Base-by-base conservation (phyloP, 2,888 invertebrate genomes). In the Ypsolopha sequella region DNA sequence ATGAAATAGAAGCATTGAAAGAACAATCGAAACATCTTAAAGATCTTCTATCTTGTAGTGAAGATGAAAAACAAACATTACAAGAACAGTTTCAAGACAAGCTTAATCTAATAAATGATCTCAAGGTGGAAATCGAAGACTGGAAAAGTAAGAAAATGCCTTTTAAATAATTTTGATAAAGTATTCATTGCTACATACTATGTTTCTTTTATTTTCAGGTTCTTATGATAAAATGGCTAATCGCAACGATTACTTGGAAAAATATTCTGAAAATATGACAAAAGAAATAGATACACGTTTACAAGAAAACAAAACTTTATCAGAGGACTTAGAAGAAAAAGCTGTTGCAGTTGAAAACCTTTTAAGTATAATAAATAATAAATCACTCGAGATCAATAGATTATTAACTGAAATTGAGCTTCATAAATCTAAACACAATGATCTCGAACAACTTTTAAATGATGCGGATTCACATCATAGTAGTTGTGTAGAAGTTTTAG, bases 21-120 rank as follows among this genome's bases (percentile, higher is more conserved):
- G 75, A 80, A 55, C 73, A 80, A 58, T 70, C 79, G 51, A 66
- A 65, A 53, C 74, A 75, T 56, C 62, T 82, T 6, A 75, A 71
- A 56, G 71, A 80, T 24, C 66, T 70, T 3, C 54, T 82, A 41
- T 62, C 64, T 54, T 70, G 68, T 53, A 77, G 63, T 51, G 76
- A 82, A 57, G 77, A 81, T 54, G 85, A 81, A 64, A 81, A 80
- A 55, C 65, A 70, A 55, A 64, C 68, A 11, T 52, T 80, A 34
- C 70, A 77, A 58, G 63, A 72, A 11, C 67, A 76, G 53, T 76
- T 72, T 53, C 62, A 77, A 64, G 66, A 70, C 50, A 75, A 79
- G 48, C 61, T 79, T n/a, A 60, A 68, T 56, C 49, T 70, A 11
- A 77, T 81, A 13, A 76, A 74, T 60, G 63, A 71, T n/a, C 64